Evolutionary conservation across 2,888 invertebrate genomes (phyloP), one percentile per base, ranked within the genome.

Genomic region (Hydroisotoma schaefferi): DNA sequence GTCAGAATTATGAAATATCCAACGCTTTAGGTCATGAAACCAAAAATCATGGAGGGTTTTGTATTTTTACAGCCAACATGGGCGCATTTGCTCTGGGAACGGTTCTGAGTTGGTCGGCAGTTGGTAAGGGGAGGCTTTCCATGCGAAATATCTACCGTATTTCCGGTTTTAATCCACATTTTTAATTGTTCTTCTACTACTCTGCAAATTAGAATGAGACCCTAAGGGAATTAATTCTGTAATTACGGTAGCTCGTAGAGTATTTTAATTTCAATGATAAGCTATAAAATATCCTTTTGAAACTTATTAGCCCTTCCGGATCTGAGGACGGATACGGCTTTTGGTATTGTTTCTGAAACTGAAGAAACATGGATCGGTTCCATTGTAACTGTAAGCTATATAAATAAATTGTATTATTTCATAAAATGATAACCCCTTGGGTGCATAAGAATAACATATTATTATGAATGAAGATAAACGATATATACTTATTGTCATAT

Each of bases 291-390:
- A n/a, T n/a, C n/a, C n/a, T 44, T 23, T 40, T 20, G 5, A 22
- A 25, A 33, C 38, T 10, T 3, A 29, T 49, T 47, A 57, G 69
- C 71, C 1, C 55, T 71, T 27, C 71, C 71, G 3, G 69, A 64
- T 43, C 20, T 71, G 15, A 26, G 69, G 25, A 57, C 40, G 6
- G 63, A 58, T 23, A 46, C 38, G 1, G 40, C 12, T 2, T 59
- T 62, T 43, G 55, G 62, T 22, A 23, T 47, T 2, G 40, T 71
- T 10, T 63, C 55, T 6, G 2, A 15, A 20, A 46, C 43, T 1
- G 55, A 64, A 27, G 68, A 68, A 52, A 62, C 66, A 6, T 71
- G 71, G 71, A 65, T 71, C 20, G 69, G 69, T 18, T 68, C 71
- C 6, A 59, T 69, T 46, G 59, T 69, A 22, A 63, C 64, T 25